These are phyloP conservation scores for Drosophila carrolli DNA, from an alignment of 1,140 invertebrate genomes.

Conservation along the genomic window DNA sequence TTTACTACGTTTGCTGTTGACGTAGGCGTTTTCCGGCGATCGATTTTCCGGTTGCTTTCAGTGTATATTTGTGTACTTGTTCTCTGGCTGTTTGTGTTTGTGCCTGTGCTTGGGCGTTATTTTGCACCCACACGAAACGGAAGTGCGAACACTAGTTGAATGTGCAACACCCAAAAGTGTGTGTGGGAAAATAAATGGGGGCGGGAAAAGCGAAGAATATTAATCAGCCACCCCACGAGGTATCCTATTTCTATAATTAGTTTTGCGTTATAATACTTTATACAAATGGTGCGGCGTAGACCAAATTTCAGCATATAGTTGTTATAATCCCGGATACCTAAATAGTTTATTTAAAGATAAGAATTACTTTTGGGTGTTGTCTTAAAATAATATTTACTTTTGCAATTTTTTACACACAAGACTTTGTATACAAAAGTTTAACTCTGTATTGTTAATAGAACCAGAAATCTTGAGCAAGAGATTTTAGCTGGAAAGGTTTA, in stretches of 20 bases:
- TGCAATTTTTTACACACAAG: too few species aligned
- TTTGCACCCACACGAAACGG: slow-evolving; percentile 41
- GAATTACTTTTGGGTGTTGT: not conserved
- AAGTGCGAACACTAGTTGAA: slow-evolving; percentile 61
- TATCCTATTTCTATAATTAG: slow-evolving; percentile 8
- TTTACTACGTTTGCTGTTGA: slow-evolving; percentile 80
- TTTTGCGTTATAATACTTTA: not conserved
- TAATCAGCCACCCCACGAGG: slow-evolving; percentile 21
- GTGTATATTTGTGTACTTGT: slow-evolving; percentile 9
- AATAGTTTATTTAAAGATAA: not conserved
- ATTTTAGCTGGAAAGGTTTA: too few species aligned
- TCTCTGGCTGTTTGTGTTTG: slow-evolving; percentile 16
- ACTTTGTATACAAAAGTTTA: too few species aligned
- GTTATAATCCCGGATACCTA: not conserved
- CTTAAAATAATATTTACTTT: not conserved
- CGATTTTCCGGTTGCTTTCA: slow-evolving; percentile 52
- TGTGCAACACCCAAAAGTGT: slow-evolving; percentile 24
- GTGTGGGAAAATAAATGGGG: slow-evolving; percentile 3
- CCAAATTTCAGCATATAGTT: not conserved
- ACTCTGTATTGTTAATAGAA: too few species aligned
- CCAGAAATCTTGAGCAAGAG: too few species aligned
- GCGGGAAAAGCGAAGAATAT: not conserved
- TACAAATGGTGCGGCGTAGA: not conserved
- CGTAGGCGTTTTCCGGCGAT: slow-evolving; percentile 68
- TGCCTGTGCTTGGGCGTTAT: slow-evolving; percentile 16